Evolutionary conservation across 2,797 vertebrate species (phyloP), one percentile per base, ranked within the genome.

Genomic region (Propithecus deckenii): DNA sequence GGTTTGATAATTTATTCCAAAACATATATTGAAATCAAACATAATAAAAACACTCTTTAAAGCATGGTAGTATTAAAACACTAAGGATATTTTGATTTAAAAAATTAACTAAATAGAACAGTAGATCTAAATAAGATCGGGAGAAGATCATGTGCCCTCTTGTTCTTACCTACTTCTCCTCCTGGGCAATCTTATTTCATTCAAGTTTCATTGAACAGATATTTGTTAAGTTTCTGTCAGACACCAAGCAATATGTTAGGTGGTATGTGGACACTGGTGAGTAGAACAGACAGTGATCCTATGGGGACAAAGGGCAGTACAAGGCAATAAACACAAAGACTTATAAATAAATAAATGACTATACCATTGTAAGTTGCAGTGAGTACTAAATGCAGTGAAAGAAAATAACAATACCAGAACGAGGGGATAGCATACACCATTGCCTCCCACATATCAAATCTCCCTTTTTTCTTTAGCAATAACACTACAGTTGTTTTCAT

Each of bases 1-100:
- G 50, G 41, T 92, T 97, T 98, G 95, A 97, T 93, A 87, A 78
- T 69, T 91, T 89, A 86, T 35, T 84, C 38, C 83, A 92, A 89
- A 90, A 41, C 46, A 55, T 93, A 32, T 23, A 55, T 43, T 67
- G 78, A 86, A 96, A 89, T 32, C 41, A 89, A 93, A 38, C 23
- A 48, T 41, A 81, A 57, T 59, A 86, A 76, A 79, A 94, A 52
- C 20, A 85, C 3, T 41, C 6, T 93, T 89, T 59, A 83, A 89
- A 89, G 63, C 11, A 14, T 48, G 13, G 22, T 84, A 41, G 17
- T 23, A 85, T 92, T 85, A 78, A 83, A 88, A 87, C 23, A 78
- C 20, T 72, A 72, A 79, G 69, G 28, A 86, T 69, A 86, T 65
- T 93, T 89, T 84, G 12, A 86, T 80, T 67, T 55, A 22, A 90